A percentile compares a stretch with the other conserved stretches of the same genome.
These are phyloP conservation scores for Tyto alba DNA, from an alignment of 2,113 vertebrate genomes.

Conservation along the genomic window DNA sequence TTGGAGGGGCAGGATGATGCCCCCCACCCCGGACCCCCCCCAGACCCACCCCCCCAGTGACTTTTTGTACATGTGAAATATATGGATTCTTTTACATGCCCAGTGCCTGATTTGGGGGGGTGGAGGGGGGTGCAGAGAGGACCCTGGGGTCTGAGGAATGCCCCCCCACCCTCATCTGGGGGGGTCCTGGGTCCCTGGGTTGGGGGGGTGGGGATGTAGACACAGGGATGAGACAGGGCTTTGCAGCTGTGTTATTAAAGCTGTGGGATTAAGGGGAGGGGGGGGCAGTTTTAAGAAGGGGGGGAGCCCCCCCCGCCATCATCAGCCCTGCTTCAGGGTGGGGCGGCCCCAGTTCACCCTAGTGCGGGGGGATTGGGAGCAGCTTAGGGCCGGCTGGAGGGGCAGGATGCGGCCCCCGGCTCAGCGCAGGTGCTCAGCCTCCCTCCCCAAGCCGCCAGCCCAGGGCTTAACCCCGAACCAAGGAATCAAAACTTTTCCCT, in stretches of 20 bases:
- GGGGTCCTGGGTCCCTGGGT: neutral
- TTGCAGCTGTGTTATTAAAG: neutral
- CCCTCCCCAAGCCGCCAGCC: neutral
- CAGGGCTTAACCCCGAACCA: constrained; percentile 8
- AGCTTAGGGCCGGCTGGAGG: neutral
- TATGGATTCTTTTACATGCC: neutral
- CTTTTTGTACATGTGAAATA: constrained; percentile 45
- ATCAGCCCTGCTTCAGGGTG: neutral
- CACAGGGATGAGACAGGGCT: neutral
- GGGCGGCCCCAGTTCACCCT: neutral
- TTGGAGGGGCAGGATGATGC: neutral
- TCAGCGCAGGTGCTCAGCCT: neutral
- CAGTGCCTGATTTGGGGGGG: neutral
- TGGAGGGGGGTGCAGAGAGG: neutral
- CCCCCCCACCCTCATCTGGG: neutral
- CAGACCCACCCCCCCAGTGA: neutral
- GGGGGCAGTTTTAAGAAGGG: neutral
- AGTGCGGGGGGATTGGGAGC: neutral
- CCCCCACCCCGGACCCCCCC: neutral
- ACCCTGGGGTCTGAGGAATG: neutral
- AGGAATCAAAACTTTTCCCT: constrained; percentile 31
- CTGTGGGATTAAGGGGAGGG: neutral
- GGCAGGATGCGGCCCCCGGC: neutral
- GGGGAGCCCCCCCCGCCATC: neutral
- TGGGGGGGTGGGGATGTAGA: neutral